phyloP scores from a whole-genome alignment of 2,888 invertebrate genomes.

The Pterobdella sp. region DNA sequence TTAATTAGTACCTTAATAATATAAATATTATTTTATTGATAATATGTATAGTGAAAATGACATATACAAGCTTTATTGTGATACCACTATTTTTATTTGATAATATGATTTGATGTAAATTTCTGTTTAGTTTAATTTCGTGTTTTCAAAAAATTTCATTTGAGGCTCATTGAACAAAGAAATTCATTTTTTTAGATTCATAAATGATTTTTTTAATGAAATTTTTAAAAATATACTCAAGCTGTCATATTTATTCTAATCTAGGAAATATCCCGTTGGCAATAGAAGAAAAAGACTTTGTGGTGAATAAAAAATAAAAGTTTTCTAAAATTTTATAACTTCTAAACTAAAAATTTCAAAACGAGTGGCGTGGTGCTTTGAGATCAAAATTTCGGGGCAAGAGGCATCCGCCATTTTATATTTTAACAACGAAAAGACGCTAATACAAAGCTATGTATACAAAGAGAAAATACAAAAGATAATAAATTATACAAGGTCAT shows the following conservation, averaged over 20 bases:
- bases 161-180: neutral
- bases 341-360: conserved; percentile 2
- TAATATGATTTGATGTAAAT: neutral
- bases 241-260: neutral
- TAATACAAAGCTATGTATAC: conserved; percentile 2
- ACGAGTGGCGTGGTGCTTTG: neutral
- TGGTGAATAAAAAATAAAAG: neutral
- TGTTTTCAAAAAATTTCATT: neutral
- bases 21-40: too few species aligned
- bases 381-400: neutral
- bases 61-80: neutral
- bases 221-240: neutral
- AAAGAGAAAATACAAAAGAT: neutral
- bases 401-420: neutral
- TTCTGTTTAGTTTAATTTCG: neutral
- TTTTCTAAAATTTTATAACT: neutral
- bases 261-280: conserved; percentile 22
- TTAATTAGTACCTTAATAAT: too few species aligned
- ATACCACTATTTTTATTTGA: neutral
- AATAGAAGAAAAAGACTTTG: conserved; percentile 1
- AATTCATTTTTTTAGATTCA: neutral
- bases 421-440: neutral
- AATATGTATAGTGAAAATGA: neutral
- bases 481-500: neutral
- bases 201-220: neutral